Conservation (phyloP, 2,797 vertebrate genomes). For the Sebastes aleutianus region DNA sequence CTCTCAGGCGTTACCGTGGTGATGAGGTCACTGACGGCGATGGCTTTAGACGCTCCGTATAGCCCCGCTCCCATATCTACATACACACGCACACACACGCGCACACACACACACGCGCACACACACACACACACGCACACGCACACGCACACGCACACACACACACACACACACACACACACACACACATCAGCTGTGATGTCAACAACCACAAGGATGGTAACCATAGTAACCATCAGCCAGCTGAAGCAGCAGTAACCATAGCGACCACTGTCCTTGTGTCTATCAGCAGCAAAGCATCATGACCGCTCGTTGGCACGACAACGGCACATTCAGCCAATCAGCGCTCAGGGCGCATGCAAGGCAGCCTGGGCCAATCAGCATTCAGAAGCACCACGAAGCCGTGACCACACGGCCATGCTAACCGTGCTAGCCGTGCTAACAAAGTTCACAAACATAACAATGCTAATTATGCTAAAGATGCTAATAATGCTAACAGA, state of each 20-base stretch:
- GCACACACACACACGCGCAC: too few relatives aligned
- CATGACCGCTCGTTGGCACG: constrained; percentile 3
- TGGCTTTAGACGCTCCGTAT: constrained; percentile 90
- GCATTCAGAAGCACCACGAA: constrained; percentile 20
- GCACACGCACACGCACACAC: too few relatives aligned
- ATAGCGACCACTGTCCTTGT: background rate
- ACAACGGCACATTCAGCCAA: constrained; percentile 29
- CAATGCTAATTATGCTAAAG: background rate
- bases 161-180: background rate
- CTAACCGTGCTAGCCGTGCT: background rate
- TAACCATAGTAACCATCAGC: background rate
- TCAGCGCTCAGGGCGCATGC: constrained; percentile 81
- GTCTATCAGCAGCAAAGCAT: constrained; percentile 23
- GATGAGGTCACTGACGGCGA: constrained; percentile 94
- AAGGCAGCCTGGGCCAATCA: constrained; percentile 42
- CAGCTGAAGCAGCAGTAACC: background rate
- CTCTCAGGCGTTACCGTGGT: constrained; percentile 92
- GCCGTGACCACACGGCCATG: background rate
- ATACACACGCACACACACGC: background rate
- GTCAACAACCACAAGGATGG: background rate
- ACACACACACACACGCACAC: too few relatives aligned
- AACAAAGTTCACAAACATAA: background rate
- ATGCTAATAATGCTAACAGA: background rate
- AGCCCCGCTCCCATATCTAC: constrained; percentile 93
- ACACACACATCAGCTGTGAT: constrained; percentile 2